Percentiles rank a stretch among this genome's conserved stretches.
These are phyloP conservation scores for Heliopora coerulea DNA, from an alignment of 92 coral and sea anemone species.

Conservation along the genomic window DNA sequence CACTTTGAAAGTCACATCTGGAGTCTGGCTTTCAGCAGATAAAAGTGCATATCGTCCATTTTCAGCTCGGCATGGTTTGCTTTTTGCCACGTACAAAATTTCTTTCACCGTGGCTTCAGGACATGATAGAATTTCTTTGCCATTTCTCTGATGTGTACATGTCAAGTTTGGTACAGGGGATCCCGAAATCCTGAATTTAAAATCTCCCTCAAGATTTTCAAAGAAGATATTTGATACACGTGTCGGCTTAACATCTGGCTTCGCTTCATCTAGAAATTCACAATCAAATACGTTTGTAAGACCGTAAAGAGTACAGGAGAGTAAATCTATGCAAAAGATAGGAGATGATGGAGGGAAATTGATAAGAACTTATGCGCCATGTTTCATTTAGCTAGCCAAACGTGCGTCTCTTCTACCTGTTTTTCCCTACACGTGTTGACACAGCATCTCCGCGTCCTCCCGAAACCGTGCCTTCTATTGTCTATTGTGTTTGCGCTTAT, in stretches of 20 bases:
- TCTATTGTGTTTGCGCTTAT: too few species aligned
- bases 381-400: too few species aligned
- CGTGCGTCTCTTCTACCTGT: too few species aligned
- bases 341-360: too few species aligned
- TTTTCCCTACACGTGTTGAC: too few species aligned
- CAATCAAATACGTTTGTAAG: too few species aligned
- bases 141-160: neutral
- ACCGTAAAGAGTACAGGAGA: too few species aligned
- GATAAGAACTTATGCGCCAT: too few species aligned
- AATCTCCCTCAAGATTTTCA: neutral
- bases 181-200: conserved; percentile 13
- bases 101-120: conserved; percentile 10
- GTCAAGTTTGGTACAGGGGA: conserved; percentile 31
- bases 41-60: conserved; percentile 10
- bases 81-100: conserved; percentile 9
- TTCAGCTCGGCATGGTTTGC: conserved; percentile 10
- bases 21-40: neutral
- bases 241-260: neutral
- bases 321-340: too few species aligned
- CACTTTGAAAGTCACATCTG: neutral
- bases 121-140: neutral
- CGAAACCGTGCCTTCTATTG: too few species aligned
- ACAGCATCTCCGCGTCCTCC: too few species aligned
- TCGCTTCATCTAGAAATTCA: conserved; percentile 4
- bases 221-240: neutral